phyloP scores from a whole-genome alignment of 2,888 invertebrate species.

The Orchesella flavescens region DNA sequence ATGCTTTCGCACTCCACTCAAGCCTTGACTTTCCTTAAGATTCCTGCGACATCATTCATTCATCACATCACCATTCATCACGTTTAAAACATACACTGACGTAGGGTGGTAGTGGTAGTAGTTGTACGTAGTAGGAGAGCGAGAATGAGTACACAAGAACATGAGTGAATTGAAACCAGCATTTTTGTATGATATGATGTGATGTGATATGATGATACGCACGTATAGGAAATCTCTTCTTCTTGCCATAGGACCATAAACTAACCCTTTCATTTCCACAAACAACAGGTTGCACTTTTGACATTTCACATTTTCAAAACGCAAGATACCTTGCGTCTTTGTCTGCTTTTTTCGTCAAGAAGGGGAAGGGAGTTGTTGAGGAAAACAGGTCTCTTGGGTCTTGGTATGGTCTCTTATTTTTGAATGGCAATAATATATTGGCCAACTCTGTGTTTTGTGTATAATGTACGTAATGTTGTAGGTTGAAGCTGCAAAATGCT shows the following conservation, averaged over 20 bases:
- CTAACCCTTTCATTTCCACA: constrained; percentile 53
- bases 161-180: background rate
- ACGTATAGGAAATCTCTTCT: background rate
- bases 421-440: too few species aligned
- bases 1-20: background rate
- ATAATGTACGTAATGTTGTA: background rate
- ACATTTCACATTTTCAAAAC: constrained; percentile 42
- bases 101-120: background rate
- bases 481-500: background rate
- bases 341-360: background rate
- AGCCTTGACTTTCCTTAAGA: constrained; percentile 9
- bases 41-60: constrained; percentile 57
- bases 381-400: too few species aligned
- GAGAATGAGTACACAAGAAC: background rate
- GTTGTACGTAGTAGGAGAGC: background rate
- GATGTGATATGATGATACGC: too few species aligned
- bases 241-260: background rate
- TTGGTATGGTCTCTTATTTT: too few species aligned
- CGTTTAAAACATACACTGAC: constrained; percentile 1
- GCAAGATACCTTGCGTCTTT: constrained; percentile 16
- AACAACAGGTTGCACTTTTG: constrained; percentile 49
- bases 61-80: constrained; percentile 18
- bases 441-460: too few species aligned
- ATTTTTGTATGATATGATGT: background rate
- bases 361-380: background rate